Conservation (phyloP, 2,797 vertebrate species). For the Xenentodon cancila region DNA sequence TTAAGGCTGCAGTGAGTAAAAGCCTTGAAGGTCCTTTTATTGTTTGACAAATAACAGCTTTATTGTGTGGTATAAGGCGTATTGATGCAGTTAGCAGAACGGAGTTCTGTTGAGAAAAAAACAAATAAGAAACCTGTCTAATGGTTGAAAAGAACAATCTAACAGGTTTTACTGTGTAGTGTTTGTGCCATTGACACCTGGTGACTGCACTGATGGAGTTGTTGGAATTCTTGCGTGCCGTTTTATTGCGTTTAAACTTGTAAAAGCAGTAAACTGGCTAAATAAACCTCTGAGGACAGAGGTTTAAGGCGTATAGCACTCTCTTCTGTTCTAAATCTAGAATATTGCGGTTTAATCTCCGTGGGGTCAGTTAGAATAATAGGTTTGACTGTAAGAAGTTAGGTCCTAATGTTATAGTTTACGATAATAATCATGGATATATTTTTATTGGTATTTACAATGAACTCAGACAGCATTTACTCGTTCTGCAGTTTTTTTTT, state of each 20-base stretch:
- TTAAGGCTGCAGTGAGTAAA: constrained; percentile 10
- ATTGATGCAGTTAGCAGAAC: constrained; percentile 12
- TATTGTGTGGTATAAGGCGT: constrained; percentile 12
- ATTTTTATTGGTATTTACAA: too few species aligned
- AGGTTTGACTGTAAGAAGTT: too few species aligned
- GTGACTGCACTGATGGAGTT: neutral
- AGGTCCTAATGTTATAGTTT: too few species aligned
- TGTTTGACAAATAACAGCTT: constrained; percentile 39
- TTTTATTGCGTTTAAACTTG: too few species aligned
- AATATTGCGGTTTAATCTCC: too few species aligned
- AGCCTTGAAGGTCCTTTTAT: constrained; percentile 16
- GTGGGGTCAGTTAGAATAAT: too few species aligned
- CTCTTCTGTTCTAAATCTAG: neutral
- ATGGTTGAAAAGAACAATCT: neutral
- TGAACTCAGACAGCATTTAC: too few species aligned
- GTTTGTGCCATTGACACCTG: too few species aligned
- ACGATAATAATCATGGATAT: too few species aligned
- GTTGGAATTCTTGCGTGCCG: too few species aligned
- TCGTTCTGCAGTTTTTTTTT: too few species aligned
- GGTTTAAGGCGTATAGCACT: neutral
- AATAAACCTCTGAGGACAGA: neutral
- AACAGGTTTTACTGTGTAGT: neutral
- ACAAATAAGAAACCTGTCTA: neutral
- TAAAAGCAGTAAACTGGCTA: neutral
- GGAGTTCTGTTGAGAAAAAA: neutral